Evolutionary conservation across 2,888 invertebrate genomes (phyloP).

Genomic region (Melanargia galathea): DNA sequence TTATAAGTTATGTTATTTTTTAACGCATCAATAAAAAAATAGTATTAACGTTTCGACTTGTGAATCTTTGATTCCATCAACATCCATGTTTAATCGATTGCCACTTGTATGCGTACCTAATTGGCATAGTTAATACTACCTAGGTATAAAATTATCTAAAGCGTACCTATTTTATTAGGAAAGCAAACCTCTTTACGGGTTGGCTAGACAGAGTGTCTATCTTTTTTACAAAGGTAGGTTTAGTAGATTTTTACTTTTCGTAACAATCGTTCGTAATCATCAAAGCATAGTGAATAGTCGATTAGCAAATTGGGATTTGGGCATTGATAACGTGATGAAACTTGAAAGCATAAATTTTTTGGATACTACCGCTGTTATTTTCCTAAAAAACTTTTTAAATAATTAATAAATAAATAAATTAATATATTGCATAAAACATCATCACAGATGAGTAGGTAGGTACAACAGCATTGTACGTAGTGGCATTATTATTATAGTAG

Average conservation of each 20-base stretch:
- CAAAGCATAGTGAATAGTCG: too few species aligned
- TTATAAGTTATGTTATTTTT: not conserved
- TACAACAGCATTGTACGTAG: not conserved
- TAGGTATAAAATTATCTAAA: too few species aligned
- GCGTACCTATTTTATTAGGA: not conserved
- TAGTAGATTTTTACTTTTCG: not conserved
- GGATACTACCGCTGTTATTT: too few species aligned
- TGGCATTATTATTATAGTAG: not conserved
- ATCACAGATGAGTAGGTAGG: not conserved
- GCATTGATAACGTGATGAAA: too few species aligned
- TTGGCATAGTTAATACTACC: too few species aligned
- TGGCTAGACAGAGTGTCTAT: not conserved
- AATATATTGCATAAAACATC: too few species aligned
- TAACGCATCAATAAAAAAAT: not conserved
- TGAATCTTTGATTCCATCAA: slow-evolving; percentile 3
- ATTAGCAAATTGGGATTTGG: too few species aligned
- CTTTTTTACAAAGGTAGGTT: not conserved
- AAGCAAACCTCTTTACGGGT: not conserved
- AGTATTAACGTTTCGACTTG: slow-evolving; percentile 6
- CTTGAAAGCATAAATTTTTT: too few species aligned
- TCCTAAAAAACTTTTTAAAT: not conserved
- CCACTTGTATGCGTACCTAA: not conserved
- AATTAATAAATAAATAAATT: too few species aligned
- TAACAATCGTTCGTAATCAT: not conserved
- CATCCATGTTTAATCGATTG: not conserved